These are phyloP conservation scores for Sinocyclocheilus grahami DNA, from an alignment of 2,113 vertebrate genomes.

Conservation along the genomic window DNA sequence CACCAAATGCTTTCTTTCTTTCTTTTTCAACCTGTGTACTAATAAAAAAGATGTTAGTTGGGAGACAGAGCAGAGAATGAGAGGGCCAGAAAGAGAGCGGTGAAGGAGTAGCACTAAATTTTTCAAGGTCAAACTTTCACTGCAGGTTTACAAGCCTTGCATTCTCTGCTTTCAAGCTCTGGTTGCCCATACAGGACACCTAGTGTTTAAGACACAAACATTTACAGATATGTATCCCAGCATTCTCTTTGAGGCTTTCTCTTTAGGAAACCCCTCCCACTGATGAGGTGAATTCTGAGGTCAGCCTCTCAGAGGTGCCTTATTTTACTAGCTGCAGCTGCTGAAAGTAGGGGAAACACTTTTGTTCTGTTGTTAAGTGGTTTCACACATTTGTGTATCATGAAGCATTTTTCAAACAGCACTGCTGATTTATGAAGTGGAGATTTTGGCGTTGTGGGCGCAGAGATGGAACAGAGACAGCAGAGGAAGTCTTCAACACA, in stretches of 20 bases:
- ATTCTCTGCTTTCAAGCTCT: constrained; percentile 71
- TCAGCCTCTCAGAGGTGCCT: constrained; percentile 56
- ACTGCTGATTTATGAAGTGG: constrained; percentile 64
- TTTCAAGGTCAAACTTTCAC: constrained; percentile 68
- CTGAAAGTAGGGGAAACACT: constrained; percentile 54
- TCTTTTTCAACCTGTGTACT: constrained; percentile 65
- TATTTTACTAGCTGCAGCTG: constrained; percentile 65
- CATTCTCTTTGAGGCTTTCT: constrained; percentile 53
- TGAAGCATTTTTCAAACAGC: constrained; percentile 64
- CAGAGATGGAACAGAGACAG: constrained; percentile 60
- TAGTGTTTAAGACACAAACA: constrained; percentile 39
- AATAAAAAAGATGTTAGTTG: constrained; percentile 41
- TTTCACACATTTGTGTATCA: constrained; percentile 73
- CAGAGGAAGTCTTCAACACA: constrained; percentile 58
- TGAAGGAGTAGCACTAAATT: constrained; percentile 64
- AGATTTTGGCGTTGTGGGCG: constrained; percentile 42
- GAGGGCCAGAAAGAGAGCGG: constrained; percentile 50
- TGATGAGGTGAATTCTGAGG: constrained; percentile 66
- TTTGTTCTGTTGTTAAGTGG: constrained; percentile 64
- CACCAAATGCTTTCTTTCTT: constrained; percentile 52
- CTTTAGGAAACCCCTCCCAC: constrained; percentile 58
- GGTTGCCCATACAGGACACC: constrained; percentile 67
- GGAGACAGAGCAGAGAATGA: constrained; percentile 20
- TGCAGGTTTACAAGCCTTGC: constrained; percentile 69
- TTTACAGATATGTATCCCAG: constrained; percentile 54